Percentiles rank a stretch among this genome's conserved stretches.
Evolutionary conservation across 1,140 invertebrate genomes (phyloP).

Genomic region (Probaryconus sp.): DNA sequence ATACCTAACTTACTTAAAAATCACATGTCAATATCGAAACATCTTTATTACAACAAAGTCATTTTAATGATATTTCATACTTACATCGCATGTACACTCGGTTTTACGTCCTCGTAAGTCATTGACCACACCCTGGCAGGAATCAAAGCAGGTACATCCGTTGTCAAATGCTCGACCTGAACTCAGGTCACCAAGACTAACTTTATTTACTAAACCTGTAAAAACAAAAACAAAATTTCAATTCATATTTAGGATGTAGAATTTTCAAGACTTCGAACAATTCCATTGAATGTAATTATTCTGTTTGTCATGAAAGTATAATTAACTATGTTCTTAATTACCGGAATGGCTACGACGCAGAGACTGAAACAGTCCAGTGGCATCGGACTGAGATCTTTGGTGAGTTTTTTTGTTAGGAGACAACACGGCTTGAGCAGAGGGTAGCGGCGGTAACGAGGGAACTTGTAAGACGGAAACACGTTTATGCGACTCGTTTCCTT

Average conservation of each 20-base stretch:
- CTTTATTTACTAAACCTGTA: conserved; percentile 78
- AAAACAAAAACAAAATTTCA: conserved; percentile 12
- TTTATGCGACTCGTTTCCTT: conserved; percentile 73
- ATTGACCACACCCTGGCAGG: conserved; percentile 86
- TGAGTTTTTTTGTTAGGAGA: conserved; percentile 84
- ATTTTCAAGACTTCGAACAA: no score
- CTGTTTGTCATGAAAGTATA: no score
- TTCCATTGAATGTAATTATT: no score
- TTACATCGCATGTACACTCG: conserved; percentile 87
- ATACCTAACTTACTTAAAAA: no score
- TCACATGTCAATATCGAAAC: no score
- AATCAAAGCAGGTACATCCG: conserved; percentile 93
- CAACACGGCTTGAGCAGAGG: conserved; percentile 72
- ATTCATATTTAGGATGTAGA: no score
- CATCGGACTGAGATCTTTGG: conserved; percentile 94
- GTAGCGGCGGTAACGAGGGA: conserved; percentile 68
- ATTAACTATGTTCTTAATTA: conserved; percentile 51
- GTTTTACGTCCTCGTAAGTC: conserved; percentile 85
- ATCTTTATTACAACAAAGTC: no score
- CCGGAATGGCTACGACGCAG: conserved; percentile 77
- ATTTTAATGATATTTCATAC: no score
- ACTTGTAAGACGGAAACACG: conserved; percentile 70
- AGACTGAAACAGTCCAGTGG: conserved; percentile 83
- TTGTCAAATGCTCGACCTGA: conserved; percentile 97
- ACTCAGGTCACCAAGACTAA: conserved; percentile 92